Percentiles rank a stretch among this genome's conserved stretches.
phyloP scores from a whole-genome alignment of 2,888 invertebrate species.

The Diarsia mendica region DNA sequence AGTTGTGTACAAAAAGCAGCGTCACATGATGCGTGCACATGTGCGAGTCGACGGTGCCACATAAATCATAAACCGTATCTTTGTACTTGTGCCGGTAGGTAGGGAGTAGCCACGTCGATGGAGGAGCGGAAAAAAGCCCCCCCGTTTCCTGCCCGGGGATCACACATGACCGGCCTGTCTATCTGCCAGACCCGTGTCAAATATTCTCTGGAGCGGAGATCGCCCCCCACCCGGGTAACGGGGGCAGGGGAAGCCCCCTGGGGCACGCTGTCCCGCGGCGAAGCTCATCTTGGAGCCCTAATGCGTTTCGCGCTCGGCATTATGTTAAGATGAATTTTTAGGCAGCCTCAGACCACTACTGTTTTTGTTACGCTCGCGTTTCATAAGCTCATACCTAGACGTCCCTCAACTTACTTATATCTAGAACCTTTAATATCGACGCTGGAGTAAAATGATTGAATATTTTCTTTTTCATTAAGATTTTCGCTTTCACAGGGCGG shows the following conservation, averaged over 20 bases:
- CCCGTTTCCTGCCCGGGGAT: slow-evolving; percentile 89
- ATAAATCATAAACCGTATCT: slow-evolving; percentile 89
- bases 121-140: slow-evolving; percentile 87
- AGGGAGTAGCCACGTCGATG: slow-evolving; percentile 86
- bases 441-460: slow-evolving; percentile 77
- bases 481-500: slow-evolving; percentile 82
- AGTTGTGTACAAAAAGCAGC: slow-evolving; percentile 80
- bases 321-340: slow-evolving; percentile 88
- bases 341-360: slow-evolving; percentile 74
- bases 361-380: slow-evolving; percentile 65
- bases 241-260: slow-evolving; percentile 85
- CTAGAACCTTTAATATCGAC: slow-evolving; percentile 68
- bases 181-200: slow-evolving; percentile 91
- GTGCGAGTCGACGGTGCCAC: slow-evolving; percentile 82
- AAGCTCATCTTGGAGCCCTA: slow-evolving; percentile 90
- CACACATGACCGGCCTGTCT: slow-evolving; percentile 91
- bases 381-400: slow-evolving; percentile 16
- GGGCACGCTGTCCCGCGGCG: slow-evolving; percentile 89
- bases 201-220: slow-evolving; percentile 90
- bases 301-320: slow-evolving; percentile 87
- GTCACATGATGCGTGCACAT: slow-evolving; percentile 86
- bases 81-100: slow-evolving; percentile 81
- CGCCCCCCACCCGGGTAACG: slow-evolving; percentile 81
- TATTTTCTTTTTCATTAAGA: slow-evolving; percentile 88
- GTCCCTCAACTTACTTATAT: not conserved